Percentiles rank a stretch among this genome's conserved stretches.
phyloP scores from a whole-genome alignment of 2,888 invertebrate genomes.

The Gortyna flavago region DNA sequence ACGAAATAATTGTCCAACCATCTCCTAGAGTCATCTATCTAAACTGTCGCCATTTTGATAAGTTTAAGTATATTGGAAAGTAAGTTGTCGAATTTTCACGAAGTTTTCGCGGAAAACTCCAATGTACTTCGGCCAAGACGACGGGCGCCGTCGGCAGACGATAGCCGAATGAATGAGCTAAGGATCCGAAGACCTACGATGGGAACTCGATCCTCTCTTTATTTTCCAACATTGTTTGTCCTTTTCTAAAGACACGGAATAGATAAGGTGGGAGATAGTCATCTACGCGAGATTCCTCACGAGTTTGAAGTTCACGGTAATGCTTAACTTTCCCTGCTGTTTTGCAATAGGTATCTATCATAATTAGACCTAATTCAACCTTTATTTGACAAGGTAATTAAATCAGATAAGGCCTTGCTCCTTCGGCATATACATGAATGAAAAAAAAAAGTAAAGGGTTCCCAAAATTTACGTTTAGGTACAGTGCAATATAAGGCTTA shows the following conservation, averaged over 20 bases:
- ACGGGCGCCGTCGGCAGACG: constrained; percentile 70
- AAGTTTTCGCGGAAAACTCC: constrained; percentile 73
- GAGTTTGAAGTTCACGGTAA: constrained; percentile 57
- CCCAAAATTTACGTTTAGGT: constrained; percentile 3
- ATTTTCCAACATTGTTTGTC: constrained; percentile 51
- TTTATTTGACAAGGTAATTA: constrained; percentile 70
- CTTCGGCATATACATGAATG: constrained; percentile 54
- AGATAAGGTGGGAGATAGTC: constrained; percentile 55
- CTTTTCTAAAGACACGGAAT: constrained; percentile 48
- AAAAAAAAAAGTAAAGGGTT: constrained; percentile 13
- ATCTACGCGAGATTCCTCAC: constrained; percentile 40
- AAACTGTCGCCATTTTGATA: constrained; percentile 61
- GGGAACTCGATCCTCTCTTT: constrained; percentile 61
- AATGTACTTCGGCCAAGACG: constrained; percentile 67
- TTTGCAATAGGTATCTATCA: constrained; percentile 62
- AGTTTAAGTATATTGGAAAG: constrained; percentile 57
- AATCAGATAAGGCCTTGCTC: constrained; percentile 64
- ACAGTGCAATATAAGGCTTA: not conserved
- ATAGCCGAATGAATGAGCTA: constrained; percentile 74
- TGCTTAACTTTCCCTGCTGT: constrained; percentile 39
- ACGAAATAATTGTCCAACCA: constrained; percentile 36
- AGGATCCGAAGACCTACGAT: constrained; percentile 63
- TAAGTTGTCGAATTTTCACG: constrained; percentile 69
- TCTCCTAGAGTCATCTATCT: constrained; percentile 49
- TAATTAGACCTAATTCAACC: constrained; percentile 68